These are phyloP conservation scores for Pterocles gutturalis DNA, from an alignment of 2,113 vertebrate species.

Conservation along the genomic window DNA sequence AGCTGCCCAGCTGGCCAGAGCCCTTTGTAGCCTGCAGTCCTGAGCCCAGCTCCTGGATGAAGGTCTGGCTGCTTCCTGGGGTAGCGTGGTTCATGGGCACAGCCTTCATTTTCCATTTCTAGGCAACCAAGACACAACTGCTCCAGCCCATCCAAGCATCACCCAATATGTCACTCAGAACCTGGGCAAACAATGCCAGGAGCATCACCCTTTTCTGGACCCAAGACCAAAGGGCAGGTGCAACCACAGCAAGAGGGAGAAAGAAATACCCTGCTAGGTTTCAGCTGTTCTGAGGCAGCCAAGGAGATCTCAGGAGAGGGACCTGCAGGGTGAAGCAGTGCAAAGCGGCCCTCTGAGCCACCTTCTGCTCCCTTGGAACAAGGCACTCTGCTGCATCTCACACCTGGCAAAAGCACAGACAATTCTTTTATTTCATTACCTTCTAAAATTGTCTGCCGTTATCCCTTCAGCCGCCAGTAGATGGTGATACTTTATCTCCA, in stretches of 20 bases:
- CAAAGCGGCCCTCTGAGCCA: not conserved
- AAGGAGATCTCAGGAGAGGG: not conserved
- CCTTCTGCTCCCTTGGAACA: not conserved
- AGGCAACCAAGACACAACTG: not conserved
- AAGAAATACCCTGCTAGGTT: not conserved
- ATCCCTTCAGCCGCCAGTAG: conserved; percentile 42
- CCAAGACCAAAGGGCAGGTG: not conserved
- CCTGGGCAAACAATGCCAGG: not conserved
- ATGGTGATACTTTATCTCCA: conserved; percentile 37
- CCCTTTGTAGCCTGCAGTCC: not conserved
- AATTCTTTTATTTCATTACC: not conserved
- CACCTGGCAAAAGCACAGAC: not conserved
- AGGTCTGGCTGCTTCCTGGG: not conserved
- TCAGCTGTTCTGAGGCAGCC: not conserved
- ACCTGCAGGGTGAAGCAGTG: not conserved
- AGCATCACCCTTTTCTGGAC: not conserved
- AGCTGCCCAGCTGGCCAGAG: not conserved
- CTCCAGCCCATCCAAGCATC: not conserved
- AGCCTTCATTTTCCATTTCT: not conserved
- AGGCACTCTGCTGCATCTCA: not conserved
- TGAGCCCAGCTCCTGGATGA: not conserved
- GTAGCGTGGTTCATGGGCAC: fast-evolving
- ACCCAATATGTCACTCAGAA: not conserved
- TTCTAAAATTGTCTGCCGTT: not conserved
- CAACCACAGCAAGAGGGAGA: not conserved